These are phyloP conservation scores for Archivesica marissinica DNA, from an alignment of 1,140 invertebrate genomes.

Conservation along the genomic window DNA sequence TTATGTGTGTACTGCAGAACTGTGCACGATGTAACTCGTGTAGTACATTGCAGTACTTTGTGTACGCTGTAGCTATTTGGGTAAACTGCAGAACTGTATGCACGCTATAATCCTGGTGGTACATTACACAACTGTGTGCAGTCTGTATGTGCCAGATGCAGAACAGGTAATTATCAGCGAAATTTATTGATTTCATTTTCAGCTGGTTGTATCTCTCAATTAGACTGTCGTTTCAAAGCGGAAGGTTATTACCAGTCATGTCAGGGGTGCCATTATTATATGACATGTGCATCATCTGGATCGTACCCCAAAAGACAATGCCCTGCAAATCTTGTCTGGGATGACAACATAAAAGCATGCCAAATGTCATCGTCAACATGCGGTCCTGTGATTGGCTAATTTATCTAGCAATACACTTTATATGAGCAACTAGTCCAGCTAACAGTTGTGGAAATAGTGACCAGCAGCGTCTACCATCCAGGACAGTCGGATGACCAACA, in stretches of 20 bases:
- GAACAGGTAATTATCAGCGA: too few species aligned
- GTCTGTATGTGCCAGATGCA: too few species aligned
- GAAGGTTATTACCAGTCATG: conserved; percentile 57
- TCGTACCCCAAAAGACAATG: conserved; percentile 14
- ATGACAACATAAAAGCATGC: conserved; percentile 59
- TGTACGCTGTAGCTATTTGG: too few species aligned
- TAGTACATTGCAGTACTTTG: too few species aligned
- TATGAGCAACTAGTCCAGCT: background rate
- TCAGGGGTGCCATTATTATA: conserved; percentile 53
- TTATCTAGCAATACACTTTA: background rate
- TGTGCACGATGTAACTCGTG: too few species aligned
- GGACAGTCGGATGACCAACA: too few species aligned
- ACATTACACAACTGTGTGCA: too few species aligned
- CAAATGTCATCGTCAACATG: conserved; percentile 46
- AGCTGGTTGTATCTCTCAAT: conserved; percentile 48
- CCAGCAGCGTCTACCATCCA: too few species aligned
- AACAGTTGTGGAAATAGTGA: too few species aligned
- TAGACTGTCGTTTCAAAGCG: conserved; percentile 17
- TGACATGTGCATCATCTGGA: conserved; percentile 55
- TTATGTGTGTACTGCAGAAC: too few species aligned
- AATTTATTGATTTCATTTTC: conserved; percentile 11
- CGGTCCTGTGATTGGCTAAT: conserved; percentile 26
- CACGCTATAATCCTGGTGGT: too few species aligned
- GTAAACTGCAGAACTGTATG: too few species aligned
- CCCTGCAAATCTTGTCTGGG: conserved; percentile 52